A percentile compares a stretch with the other conserved stretches of the same genome.
Conservation (phyloP, 1,140 invertebrate species). For the Diabrotica undecimpunctata region DNA sequence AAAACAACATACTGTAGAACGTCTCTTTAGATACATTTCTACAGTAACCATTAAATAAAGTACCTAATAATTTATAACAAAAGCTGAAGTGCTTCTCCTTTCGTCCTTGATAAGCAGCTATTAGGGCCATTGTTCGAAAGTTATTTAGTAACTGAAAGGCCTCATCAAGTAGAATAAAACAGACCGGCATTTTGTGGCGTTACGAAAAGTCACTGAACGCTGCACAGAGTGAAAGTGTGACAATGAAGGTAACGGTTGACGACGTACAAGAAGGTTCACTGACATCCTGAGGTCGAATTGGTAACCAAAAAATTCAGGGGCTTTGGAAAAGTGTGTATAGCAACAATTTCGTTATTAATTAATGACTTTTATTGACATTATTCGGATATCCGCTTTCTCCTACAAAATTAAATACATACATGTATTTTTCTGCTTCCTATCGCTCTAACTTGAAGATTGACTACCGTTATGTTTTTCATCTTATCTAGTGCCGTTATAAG, state of each 20-base stretch:
- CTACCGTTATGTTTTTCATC: no score
- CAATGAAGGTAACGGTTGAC: constrained; percentile 1
- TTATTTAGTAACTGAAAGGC: not conserved
- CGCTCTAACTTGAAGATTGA: no score
- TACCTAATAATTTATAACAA: not conserved
- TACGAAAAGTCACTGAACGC: not conserved
- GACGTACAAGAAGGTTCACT: not conserved
- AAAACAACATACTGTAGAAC: no score
- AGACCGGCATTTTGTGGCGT: not conserved
- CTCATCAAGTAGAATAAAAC: not conserved
- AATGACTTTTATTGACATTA: no score
- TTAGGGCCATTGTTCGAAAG: not conserved
- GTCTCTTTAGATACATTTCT: no score
- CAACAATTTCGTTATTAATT: not conserved
- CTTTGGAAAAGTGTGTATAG: not conserved
- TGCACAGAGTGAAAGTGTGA: not conserved
- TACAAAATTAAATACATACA: no score
- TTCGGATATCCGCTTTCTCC: no score
- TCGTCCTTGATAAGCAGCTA: not conserved
- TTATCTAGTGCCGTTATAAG: no score
- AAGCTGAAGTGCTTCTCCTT: not conserved
- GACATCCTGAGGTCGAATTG: not conserved
- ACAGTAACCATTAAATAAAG: no score
- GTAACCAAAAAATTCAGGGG: not conserved
- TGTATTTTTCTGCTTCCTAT: no score